Evolutionary conservation across 2,888 invertebrate species (phyloP), one percentile per base, ranked within the genome.

Genomic region (Philereme vetulata): DNA sequence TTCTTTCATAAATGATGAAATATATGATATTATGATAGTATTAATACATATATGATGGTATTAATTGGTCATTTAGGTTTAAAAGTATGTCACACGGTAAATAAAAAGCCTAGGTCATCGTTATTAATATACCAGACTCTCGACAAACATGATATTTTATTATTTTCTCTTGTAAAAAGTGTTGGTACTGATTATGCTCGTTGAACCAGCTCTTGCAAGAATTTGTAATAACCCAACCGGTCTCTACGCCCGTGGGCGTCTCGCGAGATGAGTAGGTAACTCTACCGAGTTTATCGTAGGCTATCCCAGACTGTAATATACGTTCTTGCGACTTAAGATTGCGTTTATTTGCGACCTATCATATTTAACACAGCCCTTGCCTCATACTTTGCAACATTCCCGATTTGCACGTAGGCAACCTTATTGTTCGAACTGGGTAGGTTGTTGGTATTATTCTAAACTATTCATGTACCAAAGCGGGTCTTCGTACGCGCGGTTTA

Each of bases 161-260:
- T 62, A 57, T 62, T 60, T 58, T 58, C 51, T 48, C 51, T 36
- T 57, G 40, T 48, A 62, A 45, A 58, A 55, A 54, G 46, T 44
- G 43, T 35, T 11, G 21, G 6, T 44, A 21, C 40, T 52, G 36
- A 42, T 48, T 62, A 38, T 32, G 64, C 59, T 62, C 47, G 67
- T 67, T 61, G 48, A 55, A 64, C 65, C 63, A 66, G 66, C 64
- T 67, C 64, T 64, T 60, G 50, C 56, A 32, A 66, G 67, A 65
- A 67, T 67, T 60, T 63, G 53, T 70, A 70, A 64, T 63, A 45
- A 56, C 40, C 51, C 54, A 65, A 70, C 70, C 70, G 70, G 70
- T 70, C 67, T 60, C 54, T 51, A 55, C 46, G 56, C 42, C 61
- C 67, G 70, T 70, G 67, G 70, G 70, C 70, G 68, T 47, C 56